Conservation (phyloP, 2,888 invertebrate species). For the Drosophila greeni region DNA sequence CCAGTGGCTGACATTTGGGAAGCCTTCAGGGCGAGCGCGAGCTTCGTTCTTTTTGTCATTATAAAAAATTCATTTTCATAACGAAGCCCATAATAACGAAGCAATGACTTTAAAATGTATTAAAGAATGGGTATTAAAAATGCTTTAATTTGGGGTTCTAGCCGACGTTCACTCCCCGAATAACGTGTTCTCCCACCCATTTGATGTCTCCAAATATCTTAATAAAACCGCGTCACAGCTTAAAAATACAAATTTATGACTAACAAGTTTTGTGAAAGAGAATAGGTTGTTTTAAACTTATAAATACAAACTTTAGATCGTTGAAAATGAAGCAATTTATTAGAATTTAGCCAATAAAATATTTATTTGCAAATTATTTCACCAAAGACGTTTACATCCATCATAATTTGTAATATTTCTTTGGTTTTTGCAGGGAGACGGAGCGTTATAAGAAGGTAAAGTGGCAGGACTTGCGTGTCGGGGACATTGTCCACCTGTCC, state of each 20-base stretch:
- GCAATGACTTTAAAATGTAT: constrained; percentile 5
- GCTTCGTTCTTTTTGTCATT: constrained; percentile 8
- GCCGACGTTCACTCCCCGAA: background rate
- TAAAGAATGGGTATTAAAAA: background rate
- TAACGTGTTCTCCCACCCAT: background rate
- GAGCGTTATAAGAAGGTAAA: constrained; percentile 90
- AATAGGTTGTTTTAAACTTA: background rate
- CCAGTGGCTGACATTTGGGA: constrained; percentile 27
- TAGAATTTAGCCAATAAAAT: too few species aligned
- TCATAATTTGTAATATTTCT: constrained; percentile 2
- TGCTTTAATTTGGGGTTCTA: constrained; percentile 4
- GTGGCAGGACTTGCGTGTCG: constrained; percentile 95
- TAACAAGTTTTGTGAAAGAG: background rate
- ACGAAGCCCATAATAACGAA: constrained; percentile 2
- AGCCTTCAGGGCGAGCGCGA: background rate
- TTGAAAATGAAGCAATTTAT: background rate
- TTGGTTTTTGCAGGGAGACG: constrained; percentile 82
- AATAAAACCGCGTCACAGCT: background rate
- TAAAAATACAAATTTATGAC: background rate
- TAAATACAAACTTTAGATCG: background rate
- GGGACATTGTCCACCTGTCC: constrained; percentile 95
- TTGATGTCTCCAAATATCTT: background rate
- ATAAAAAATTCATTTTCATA: constrained; percentile 11
- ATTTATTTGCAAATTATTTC: constrained; percentile 2
- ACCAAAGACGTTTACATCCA: background rate